Percentiles rank a stretch among this genome's conserved stretches.
Conservation (phyloP, 2,888 invertebrate genomes). For the Clanis bilineata region DNA sequence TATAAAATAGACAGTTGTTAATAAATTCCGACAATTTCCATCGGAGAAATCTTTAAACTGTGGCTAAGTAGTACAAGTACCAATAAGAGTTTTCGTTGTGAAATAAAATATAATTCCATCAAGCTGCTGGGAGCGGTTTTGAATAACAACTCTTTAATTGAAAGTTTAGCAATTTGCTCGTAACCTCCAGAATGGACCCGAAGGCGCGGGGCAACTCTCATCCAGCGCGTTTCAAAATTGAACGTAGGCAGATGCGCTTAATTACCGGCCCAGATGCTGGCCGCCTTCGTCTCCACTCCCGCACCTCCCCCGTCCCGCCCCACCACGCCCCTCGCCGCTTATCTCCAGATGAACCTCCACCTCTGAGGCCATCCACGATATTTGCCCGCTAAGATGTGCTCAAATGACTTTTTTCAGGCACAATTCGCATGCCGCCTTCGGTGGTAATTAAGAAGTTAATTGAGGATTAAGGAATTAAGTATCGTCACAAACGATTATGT, state of each 20-base stretch:
- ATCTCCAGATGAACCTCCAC: constrained; percentile 73
- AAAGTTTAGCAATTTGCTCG: constrained; percentile 82
- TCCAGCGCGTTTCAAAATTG: constrained; percentile 79
- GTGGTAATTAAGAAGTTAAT: constrained; percentile 56
- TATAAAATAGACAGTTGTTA: constrained; percentile 54
- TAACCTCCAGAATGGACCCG: constrained; percentile 79
- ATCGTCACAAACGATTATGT: constrained; percentile 43
- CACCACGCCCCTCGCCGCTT: constrained; percentile 44
- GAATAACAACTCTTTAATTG: constrained; percentile 83
- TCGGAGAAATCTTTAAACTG: constrained; percentile 60
- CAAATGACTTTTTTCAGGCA: constrained; percentile 59
- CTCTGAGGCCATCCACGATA: constrained; percentile 55
- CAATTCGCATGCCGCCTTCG: constrained; percentile 50
- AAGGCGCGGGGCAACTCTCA: constrained; percentile 72
- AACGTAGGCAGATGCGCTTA: constrained; percentile 82
- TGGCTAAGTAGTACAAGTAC: constrained; percentile 65
- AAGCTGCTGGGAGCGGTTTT: constrained; percentile 71
- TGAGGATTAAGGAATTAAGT: constrained; percentile 53
- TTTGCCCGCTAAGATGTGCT: constrained; percentile 61
- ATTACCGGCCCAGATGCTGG: constrained; percentile 77
- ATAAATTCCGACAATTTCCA: constrained; percentile 57
- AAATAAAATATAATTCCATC: constrained; percentile 77
- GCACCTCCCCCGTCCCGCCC: too few relatives aligned
- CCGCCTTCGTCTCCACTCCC: constrained; percentile 49
- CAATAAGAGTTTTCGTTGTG: constrained; percentile 66